Percentiles rank a stretch among this genome's conserved stretches.
phyloP scores from a whole-genome alignment of 92 coral and sea anemone species.

The Actinostola sp. region DNA sequence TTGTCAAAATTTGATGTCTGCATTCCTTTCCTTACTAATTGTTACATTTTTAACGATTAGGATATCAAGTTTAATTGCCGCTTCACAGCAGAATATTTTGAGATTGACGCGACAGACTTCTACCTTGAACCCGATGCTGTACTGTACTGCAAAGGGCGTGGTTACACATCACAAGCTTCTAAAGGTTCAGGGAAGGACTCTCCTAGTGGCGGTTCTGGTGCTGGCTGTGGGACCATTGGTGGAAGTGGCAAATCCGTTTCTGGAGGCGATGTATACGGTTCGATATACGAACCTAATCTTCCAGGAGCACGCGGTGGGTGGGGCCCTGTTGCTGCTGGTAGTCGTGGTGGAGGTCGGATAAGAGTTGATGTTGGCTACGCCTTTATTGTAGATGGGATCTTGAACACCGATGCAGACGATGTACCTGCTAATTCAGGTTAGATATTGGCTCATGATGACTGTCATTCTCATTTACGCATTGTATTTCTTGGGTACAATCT shows the following conservation, averaged over 20 bases:
- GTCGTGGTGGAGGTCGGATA: conserved; percentile 70
- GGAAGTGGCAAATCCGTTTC: conserved; percentile 50
- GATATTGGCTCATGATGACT: not conserved
- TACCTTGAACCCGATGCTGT: conserved; percentile 67
- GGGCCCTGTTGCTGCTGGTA: conserved; percentile 52
- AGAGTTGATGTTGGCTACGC: conserved; percentile 58
- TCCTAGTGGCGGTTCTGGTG: conserved; percentile 61
- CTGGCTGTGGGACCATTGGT: conserved; percentile 66
- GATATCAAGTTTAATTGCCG: conserved; percentile 65
- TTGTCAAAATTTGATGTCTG: too few species aligned
- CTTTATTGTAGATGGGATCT: conserved; percentile 56
- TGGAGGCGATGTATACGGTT: conserved; percentile 51
- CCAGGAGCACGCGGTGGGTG: conserved; percentile 65
- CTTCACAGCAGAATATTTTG: conserved; percentile 64
- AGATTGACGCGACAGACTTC: conserved; percentile 68
- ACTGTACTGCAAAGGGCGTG: conserved; percentile 63
- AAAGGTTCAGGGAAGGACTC: conserved; percentile 62
- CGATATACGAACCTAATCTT: conserved; percentile 56
- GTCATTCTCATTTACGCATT: too few species aligned
- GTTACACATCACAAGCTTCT: conserved; percentile 29
- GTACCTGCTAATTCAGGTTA: conserved; percentile 55
- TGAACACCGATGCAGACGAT: conserved; percentile 57
- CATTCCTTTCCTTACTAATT: not conserved
- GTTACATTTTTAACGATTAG: conserved; percentile 11
- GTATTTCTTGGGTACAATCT: too few species aligned